Percentiles rank a stretch among this genome's conserved stretches.
Conservation (phyloP, 2,113 vertebrate species). For the Serilophus lunatus region DNA sequence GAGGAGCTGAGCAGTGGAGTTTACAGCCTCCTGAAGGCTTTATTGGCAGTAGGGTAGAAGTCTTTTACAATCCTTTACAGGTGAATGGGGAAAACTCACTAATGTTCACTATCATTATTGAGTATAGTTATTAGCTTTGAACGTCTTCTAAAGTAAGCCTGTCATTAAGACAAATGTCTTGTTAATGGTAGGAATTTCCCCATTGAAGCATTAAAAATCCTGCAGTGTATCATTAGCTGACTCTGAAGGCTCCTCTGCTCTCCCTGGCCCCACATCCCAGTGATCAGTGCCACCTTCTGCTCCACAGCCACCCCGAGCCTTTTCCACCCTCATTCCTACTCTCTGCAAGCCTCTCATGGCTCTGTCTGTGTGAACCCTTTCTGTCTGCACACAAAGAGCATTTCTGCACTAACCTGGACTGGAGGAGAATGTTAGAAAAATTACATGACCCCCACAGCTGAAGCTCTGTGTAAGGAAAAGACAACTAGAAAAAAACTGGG, state of each 20-base stretch:
- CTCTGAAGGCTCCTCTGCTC: background rate
- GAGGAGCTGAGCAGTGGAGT: background rate
- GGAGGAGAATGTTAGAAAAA: background rate
- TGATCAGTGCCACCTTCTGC: background rate
- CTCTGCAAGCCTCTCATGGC: background rate
- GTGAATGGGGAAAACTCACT: constrained; percentile 48
- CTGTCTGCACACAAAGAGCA: background rate
- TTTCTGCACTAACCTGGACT: background rate
- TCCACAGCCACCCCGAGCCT: background rate
- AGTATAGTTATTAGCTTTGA: constrained; percentile 49
- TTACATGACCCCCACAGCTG: rapidly evolving
- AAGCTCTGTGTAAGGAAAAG: background rate
- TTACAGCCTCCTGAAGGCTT: background rate
- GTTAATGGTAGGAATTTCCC: constrained; percentile 57
- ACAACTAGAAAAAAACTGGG: background rate
- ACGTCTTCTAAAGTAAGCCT: constrained; percentile 45
- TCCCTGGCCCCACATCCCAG: background rate
- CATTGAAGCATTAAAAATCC: constrained; percentile 41
- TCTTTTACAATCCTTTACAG: constrained; percentile 39
- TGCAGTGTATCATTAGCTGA: background rate
- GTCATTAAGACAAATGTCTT: constrained; percentile 45
- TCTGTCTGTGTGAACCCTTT: background rate
- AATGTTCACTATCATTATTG: background rate
- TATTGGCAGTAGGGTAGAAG: background rate
- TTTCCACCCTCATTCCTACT: background rate